Percentiles rank a stretch among this genome's conserved stretches.
Evolutionary conservation across 2,113 vertebrate species (phyloP).

Genomic region (Campylomormyrus numenius): DNA sequence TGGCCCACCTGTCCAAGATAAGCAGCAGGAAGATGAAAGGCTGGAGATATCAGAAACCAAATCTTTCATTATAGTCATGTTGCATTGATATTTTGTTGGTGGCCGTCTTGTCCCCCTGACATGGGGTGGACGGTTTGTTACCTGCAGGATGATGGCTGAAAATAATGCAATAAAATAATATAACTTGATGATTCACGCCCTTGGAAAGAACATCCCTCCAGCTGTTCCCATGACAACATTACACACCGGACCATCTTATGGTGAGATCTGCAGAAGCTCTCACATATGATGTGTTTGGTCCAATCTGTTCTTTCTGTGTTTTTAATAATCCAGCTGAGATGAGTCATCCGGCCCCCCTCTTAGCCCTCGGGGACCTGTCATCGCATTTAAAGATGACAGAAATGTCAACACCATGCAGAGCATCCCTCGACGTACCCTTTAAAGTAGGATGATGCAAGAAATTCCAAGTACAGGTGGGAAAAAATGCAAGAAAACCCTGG

Average conservation of each 20-base stretch:
- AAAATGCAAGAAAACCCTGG: not conserved
- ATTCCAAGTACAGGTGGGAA: not conserved
- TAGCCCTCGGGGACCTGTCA: not conserved
- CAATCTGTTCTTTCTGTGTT: not conserved
- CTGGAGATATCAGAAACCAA: not conserved
- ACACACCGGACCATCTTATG: not conserved
- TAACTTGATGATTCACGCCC: not conserved
- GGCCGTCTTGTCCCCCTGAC: not conserved
- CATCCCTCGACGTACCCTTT: not conserved
- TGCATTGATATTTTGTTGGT: not conserved
- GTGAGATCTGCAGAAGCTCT: not conserved
- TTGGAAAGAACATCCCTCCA: not conserved
- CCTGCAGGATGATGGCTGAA: not conserved
- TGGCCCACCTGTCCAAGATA: not conserved
- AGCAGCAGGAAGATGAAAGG: not conserved
- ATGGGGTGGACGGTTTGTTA: not conserved
- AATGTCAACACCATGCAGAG: not conserved
- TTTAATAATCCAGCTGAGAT: not conserved
- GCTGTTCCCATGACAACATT: not conserved
- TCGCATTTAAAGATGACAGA: not conserved
- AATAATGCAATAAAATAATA: not conserved
- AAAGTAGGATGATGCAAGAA: not conserved
- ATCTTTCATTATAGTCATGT: not conserved
- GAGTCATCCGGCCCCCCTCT: not conserved
- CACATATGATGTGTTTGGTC: not conserved